Evolutionary conservation across 1,140 invertebrate species (phyloP).

Genomic region (Pygmarrhopalites habei): DNA sequence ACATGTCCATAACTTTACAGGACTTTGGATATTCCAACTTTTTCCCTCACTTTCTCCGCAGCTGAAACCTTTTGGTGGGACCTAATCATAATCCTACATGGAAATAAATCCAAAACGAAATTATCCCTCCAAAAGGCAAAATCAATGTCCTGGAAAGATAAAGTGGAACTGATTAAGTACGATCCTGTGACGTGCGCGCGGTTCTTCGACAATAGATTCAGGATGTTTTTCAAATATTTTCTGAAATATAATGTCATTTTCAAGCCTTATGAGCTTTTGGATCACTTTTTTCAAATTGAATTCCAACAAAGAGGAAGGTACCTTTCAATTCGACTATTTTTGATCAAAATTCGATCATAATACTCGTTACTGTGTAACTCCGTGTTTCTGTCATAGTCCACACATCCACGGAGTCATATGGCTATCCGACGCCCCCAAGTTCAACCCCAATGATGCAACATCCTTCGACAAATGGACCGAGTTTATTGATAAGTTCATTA

Average conservation of each 20-base stretch:
- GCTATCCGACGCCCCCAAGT: too few species aligned
- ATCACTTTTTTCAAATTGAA: conserved; percentile 42
- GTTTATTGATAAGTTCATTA: too few species aligned
- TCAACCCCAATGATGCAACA: too few species aligned
- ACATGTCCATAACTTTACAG: too few species aligned
- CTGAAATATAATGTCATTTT: conserved; percentile 4
- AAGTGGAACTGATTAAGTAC: conserved; percentile 42
- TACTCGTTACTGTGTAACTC: too few species aligned
- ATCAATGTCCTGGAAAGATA: background rate
- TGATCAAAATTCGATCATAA: too few species aligned
- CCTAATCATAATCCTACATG: conserved; percentile 42
- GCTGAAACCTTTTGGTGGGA: conserved; percentile 44
- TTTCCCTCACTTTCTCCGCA: conserved; percentile 43
- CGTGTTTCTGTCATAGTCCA: too few species aligned
- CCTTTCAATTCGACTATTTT: too few species aligned
- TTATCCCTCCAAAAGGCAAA: conserved; percentile 31
- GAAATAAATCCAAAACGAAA: conserved; percentile 40
- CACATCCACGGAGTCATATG: too few species aligned
- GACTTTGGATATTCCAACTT: conserved; percentile 43
- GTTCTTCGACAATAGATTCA: conserved; percentile 6
- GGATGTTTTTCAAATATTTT: background rate
- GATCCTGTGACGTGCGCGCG: conserved; percentile 44
- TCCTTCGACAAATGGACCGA: too few species aligned
- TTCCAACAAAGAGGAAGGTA: conserved; percentile 47
- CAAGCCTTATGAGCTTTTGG: background rate